Percentiles rank a stretch among this genome's conserved stretches.
phyloP scores from a whole-genome alignment of 2,113 vertebrate species.

The Chauna torquata region DNA sequence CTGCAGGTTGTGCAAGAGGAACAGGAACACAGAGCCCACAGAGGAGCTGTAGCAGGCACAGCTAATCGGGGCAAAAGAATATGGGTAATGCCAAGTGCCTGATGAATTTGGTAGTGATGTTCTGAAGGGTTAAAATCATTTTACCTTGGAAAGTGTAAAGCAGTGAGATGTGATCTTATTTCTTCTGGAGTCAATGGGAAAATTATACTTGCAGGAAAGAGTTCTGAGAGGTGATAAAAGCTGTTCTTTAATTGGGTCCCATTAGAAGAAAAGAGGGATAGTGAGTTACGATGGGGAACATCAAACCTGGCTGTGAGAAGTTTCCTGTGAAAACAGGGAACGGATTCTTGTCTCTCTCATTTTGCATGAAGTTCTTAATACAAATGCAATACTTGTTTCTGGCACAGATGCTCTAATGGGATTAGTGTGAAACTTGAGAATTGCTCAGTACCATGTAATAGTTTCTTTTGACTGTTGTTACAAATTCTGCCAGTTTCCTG shows the following conservation, averaged over 20 bases:
- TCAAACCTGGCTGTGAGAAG: neutral
- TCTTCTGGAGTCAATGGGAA: neutral
- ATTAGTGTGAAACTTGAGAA: neutral
- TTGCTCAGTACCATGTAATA: neutral
- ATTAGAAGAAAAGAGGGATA: neutral
- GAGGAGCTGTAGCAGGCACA: neutral
- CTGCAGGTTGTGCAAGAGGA: neutral
- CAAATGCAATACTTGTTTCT: neutral
- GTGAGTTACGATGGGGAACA: neutral
- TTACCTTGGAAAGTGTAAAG: neutral
- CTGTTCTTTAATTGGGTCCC: neutral
- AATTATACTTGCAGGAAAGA: neutral
- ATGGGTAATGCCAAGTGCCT: no score
- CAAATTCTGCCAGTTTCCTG: neutral
- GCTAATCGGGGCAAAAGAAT: neutral
- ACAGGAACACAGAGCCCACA: neutral
- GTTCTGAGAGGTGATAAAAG: neutral
- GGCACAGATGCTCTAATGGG: neutral
- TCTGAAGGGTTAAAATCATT: no score
- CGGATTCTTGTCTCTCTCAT: neutral
- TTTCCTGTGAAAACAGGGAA: neutral
- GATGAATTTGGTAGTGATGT: neutral
- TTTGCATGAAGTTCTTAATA: neutral
- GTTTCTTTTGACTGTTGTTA: neutral
- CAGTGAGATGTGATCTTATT: neutral